A percentile compares a stretch with the other conserved stretches of the same genome.
phyloP scores from a whole-genome alignment of 2,888 invertebrate species.

The Troglohyphantes excavatus region DNA sequence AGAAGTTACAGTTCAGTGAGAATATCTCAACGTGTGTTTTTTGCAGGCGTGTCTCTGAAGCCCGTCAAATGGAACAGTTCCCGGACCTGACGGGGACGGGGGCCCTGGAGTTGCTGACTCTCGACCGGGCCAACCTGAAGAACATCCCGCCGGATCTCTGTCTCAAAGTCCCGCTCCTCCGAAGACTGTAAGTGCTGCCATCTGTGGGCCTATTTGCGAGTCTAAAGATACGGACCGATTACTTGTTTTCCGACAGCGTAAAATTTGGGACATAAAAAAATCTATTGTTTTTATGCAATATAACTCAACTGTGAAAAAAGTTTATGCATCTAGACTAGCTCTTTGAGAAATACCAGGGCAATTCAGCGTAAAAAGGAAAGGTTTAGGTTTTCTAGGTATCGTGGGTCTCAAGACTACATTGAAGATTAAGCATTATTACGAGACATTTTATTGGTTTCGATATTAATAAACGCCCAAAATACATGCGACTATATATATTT shows the following conservation, averaged over 20 bases:
- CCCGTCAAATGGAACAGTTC: conserved; percentile 89
- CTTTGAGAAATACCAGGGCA: too few relatives aligned
- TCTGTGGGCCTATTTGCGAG: background rate
- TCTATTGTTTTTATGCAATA: background rate
- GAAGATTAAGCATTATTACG: too few relatives aligned
- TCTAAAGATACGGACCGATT: background rate
- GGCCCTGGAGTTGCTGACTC: conserved; percentile 90
- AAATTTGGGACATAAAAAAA: too few relatives aligned
- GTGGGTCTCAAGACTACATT: too few relatives aligned
- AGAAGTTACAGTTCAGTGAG: too few relatives aligned
- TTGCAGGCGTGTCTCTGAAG: conserved; percentile 92
- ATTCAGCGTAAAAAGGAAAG: too few relatives aligned
- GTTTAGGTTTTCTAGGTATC: too few relatives aligned
- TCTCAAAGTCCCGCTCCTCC: conserved; percentile 89
- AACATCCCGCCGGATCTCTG: conserved; percentile 90
- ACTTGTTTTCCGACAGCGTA: too few relatives aligned
- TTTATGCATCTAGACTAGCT: too few relatives aligned
- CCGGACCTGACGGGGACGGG: conserved; percentile 91
- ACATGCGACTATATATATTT: too few relatives aligned
- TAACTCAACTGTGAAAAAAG: background rate
- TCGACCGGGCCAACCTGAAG: conserved; percentile 91
- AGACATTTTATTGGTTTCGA: too few relatives aligned
- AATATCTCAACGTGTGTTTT: conserved; percentile 13
- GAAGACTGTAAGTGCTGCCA: conserved; percentile 89
- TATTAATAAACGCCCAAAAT: too few relatives aligned